Base-by-base conservation (phyloP, 2,797 vertebrate genomes). In the Mormyrops attenuatus region DNA sequence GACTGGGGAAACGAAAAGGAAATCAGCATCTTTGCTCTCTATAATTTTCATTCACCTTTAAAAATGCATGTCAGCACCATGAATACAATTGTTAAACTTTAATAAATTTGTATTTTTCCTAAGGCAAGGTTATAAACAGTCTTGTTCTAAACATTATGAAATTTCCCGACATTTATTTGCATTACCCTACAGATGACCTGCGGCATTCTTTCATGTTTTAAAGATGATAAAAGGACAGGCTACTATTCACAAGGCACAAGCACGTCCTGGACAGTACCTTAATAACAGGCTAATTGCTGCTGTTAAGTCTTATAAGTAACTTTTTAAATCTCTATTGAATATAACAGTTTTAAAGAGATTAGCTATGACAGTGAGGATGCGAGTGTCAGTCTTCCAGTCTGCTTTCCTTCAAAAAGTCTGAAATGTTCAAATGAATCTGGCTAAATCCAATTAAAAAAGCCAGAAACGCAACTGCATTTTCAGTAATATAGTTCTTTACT, bases 401-500 rank as follows among this genome's bases (percentile, higher is more conserved):
- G 69, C 69, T 15, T 38, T 77, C 69, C 34, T 77, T 77, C 69
- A 77, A 34, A 77, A 34, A 69, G 11, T 69, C 66, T 69, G 66
- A 34, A 41, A 73, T 82, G 77, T 82, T 82, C 7, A 82, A 82
- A 44, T 82, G 77, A 82, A 44, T 80, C 73, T 80, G 34, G 73
- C 41, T 80, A 80, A 80, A 80, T 82, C 77, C 41, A 82, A 47
- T 82, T 82, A 82, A 82, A 47, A 41, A 82, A n/a, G 77, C 77
- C 41, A 82, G 41, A 47, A 82, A 44, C 6, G 20, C 20, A 47
- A 44, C 20, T 8, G 38, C 41, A 82, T 82, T 47, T 82, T 82
- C 77, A 82, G 13, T 82, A 47, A 82, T 82, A 44, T n/a, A 82
- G 77, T 44, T 47, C 77, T 82, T 82, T 82, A 11, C 41, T 82